Evolutionary conservation across 2,888 invertebrate species (phyloP), one percentile per base, ranked within the genome.

Genomic region (Abscondita cerata): DNA sequence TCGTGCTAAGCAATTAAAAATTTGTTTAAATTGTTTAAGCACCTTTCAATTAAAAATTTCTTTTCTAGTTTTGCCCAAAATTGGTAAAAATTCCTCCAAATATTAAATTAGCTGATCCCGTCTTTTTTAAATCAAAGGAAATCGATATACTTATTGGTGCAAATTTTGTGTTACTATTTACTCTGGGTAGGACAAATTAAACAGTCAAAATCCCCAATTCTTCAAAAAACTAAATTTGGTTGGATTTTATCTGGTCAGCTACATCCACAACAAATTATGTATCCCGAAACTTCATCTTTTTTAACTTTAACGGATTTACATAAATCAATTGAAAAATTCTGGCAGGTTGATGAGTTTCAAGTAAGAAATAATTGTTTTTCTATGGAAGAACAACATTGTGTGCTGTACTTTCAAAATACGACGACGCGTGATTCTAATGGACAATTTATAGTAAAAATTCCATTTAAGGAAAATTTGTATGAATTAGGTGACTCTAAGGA

Each of bases 101-200:
- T 15, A 46, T 59, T 9, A 31, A 15, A 46, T 46, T 63, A 51
- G 59, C 63, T 34, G 59, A 63, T 55, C 59, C 59, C 20, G 36
- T n/a, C 3, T 63, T 54, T 46, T 12, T 41, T 12, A 34, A 9
- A 51, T 51, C 0, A 12, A 33, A 8, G 9, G 5, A 9, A 15
- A 51, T 51, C 9, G 51, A 34, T 15, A 51, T 51, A 0, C 31
- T 51, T 6, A 51, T 51, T 1, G 34, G 51, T 5, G 51, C 51
- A 34, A 2, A 16, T 34, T 1, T 1, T 51, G 1, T 51, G 31
- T 51, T 51, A 9, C 8, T 8, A 51, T 1, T 31, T 52, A 9
- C 8, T 52, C 1, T 36, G 38, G 34, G 19, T 52, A 36, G 52
- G 36, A 1, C 52, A 52, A 52, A 52, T 52, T 11, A 33, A 16